Percentiles rank a stretch among this genome's conserved stretches.
Evolutionary conservation across 2,888 invertebrate species (phyloP).

Genomic region (Mythimna ferrago): DNA sequence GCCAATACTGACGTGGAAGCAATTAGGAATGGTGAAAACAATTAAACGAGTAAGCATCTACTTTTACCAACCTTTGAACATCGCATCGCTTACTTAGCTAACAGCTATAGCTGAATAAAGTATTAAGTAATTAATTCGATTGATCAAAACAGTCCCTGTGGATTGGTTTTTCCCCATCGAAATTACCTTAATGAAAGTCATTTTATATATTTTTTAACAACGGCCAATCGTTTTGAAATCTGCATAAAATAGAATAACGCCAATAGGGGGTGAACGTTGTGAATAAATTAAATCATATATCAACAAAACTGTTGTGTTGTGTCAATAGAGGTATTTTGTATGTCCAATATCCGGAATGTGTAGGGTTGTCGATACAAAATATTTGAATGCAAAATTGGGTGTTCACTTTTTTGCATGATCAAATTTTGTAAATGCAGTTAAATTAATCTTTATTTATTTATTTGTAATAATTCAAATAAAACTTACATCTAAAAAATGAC

Average conservation of each 20-base stretch:
- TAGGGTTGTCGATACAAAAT: conserved; percentile 35
- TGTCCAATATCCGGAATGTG: background rate
- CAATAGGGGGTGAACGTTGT: conserved; percentile 7
- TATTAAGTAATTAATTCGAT: background rate
- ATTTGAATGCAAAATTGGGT: background rate
- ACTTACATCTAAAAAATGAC: too few relatives aligned
- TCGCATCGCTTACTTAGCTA: background rate
- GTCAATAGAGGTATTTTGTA: conserved; percentile 13
- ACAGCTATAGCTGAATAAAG: too few relatives aligned
- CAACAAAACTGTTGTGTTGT: conserved; percentile 32
- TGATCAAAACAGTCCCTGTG: background rate
- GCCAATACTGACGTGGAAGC: too few relatives aligned
- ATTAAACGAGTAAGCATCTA: background rate
- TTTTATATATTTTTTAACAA: conserved; percentile 2
- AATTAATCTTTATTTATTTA: too few relatives aligned
- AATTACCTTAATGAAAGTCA: background rate
- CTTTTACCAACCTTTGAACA: background rate
- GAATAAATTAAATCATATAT: conserved; percentile 32
- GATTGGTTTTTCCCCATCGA: background rate
- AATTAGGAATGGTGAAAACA: background rate
- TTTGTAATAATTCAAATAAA: too few relatives aligned
- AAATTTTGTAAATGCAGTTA: background rate
- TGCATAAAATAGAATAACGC: conserved; percentile 5
- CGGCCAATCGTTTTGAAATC: conserved; percentile 4
- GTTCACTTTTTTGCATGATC: background rate